Base-by-base conservation (phyloP, 2,888 invertebrate genomes). In the Malthinus flaveolus region DNA sequence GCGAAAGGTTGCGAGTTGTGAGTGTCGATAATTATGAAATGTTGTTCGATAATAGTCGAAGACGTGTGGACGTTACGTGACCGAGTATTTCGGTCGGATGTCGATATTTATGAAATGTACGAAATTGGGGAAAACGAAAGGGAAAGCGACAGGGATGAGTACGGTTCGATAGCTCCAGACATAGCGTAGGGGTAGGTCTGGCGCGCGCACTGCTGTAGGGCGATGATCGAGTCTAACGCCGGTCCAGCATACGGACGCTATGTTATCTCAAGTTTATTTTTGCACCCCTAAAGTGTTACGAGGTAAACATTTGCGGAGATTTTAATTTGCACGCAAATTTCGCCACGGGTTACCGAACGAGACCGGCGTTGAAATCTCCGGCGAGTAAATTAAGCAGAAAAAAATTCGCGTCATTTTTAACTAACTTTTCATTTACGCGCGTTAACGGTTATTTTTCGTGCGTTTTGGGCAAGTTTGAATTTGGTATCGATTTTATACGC, bases 241-340 rank as follows among this genome's bases (percentile, higher is more conserved):
- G 65, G 67, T 64, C 65, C 70, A 69, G 66, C 71, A 69, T 70
- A 71, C 69, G 64, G 71, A 71, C 72, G 73, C 57, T 58, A 54
- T 49, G 53, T 58, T 54, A 45, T 53, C 53, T 55, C 49, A 36
- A 45, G 46, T 49, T 54, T 54, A 54, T 54, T 59, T 59, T 59
- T 47, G n/a, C 54, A 52, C 32, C 54, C 39, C 49, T 50, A 49
- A 53, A 31, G 23, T 10, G 39, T 42, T 51, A 32, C 12, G 42
- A 32, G 46, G 33, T 48, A 37, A 54, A 54, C 47, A 48, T 32
- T 49, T 51, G 35, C 35, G 13, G 31, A 34, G 32, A 33, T 53
- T 44, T 49, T 54, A 49, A 46, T 51, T 56, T 58, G 46, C 35
- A 56, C 45, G 53, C 52, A 34, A 9, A 44, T 50, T 60, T 39